These are phyloP conservation scores for Microcebus tavaratra DNA, from an alignment of 2,113 vertebrate species.

Conservation along the genomic window DNA sequence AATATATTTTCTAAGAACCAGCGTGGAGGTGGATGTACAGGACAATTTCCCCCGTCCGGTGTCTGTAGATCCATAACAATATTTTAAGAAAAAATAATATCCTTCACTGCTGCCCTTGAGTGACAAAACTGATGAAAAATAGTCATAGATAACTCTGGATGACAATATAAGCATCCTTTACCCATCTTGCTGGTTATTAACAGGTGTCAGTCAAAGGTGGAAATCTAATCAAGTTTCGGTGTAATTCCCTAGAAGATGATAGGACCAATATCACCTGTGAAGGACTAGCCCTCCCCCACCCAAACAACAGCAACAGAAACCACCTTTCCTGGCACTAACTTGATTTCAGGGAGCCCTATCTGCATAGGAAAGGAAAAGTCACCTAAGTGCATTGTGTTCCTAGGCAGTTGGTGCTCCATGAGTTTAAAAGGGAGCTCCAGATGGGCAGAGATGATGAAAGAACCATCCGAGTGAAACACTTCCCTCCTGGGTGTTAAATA, in stretches of 20 bases:
- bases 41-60: constrained; percentile 55
- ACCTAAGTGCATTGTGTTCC: constrained; percentile 73
- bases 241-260: constrained; percentile 21
- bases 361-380: neutral
- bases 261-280: neutral
- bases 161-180: constrained; percentile 73
- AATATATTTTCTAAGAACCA: constrained; percentile 66
- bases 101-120: constrained; percentile 82
- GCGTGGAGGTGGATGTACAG: constrained; percentile 54
- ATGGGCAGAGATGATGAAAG: constrained; percentile 85
- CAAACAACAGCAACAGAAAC: neutral
- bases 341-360: neutral
- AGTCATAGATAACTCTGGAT: constrained; percentile 81
- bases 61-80: constrained; percentile 61
- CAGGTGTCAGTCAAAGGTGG: constrained; percentile 82
- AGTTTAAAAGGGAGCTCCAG: constrained; percentile 81
- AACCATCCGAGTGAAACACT: constrained; percentile 74
- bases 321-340: neutral
- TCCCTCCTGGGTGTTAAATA: constrained; percentile 82
- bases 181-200: constrained; percentile 81
- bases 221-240: constrained; percentile 77
- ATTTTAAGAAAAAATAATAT: constrained; percentile 80
- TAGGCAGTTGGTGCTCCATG: constrained; percentile 74
- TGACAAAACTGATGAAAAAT: constrained; percentile 84
- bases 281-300: neutral